These are phyloP conservation scores for Clanis bilineata DNA, from an alignment of 2,888 invertebrate genomes.

Conservation along the genomic window DNA sequence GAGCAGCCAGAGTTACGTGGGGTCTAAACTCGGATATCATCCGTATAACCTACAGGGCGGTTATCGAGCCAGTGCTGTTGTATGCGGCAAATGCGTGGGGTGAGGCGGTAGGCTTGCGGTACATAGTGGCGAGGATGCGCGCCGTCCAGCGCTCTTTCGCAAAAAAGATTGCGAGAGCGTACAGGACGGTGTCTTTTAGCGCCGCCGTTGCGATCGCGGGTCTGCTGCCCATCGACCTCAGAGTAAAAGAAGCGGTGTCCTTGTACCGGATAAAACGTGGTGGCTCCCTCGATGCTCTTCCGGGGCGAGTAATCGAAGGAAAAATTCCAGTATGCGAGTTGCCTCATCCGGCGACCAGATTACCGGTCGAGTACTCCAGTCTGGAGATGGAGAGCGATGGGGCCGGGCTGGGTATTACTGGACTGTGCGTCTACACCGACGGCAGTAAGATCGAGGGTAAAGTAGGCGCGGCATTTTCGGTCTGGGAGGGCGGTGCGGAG, in stretches of 20 bases:
- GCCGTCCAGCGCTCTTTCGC: not conserved
- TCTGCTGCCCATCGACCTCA: slow-evolving; percentile 10
- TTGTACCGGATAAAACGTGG: not conserved
- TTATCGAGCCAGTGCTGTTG: slow-evolving; percentile 13
- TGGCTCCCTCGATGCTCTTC: not conserved
- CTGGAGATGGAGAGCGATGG: not conserved
- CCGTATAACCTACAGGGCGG: slow-evolving; percentile 6
- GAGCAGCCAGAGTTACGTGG: slow-evolving; percentile 14
- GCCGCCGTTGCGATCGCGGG: not conserved
- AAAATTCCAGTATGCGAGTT: not conserved
- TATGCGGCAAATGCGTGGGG: slow-evolving; percentile 13
- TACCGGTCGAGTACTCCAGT: not conserved
- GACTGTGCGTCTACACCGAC: slow-evolving; percentile 14
- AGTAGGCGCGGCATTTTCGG: no score
- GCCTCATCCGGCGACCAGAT: not conserved
- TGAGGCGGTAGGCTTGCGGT: not conserved
- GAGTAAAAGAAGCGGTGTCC: not conserved
- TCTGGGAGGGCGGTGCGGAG: no score
- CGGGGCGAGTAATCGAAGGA: not conserved
- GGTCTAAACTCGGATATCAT: slow-evolving; percentile 13
- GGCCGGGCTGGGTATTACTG: not conserved
- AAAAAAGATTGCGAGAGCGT: no score
- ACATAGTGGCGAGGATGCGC: not conserved
- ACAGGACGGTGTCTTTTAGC: no score
- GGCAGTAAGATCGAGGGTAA: not conserved